phyloP scores from a whole-genome alignment of 2,113 vertebrate genomes.

The Gopherus flavomarginatus region DNA sequence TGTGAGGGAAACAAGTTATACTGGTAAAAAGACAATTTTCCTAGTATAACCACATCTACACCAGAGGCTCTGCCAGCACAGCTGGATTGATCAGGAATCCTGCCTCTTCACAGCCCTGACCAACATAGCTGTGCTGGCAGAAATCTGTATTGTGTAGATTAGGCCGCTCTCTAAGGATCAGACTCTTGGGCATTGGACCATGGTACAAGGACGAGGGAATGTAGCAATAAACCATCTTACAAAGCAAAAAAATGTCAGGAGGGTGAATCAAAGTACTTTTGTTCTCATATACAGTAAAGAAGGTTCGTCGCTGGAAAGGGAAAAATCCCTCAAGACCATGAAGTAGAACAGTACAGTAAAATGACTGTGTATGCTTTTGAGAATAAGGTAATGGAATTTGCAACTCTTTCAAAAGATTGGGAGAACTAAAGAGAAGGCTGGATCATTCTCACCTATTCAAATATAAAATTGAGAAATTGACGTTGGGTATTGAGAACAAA shows the following conservation, averaged over 20 bases:
- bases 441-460: not conserved
- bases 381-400: not conserved
- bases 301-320: not conserved
- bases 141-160: not conserved
- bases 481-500: not conserved
- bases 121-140: not conserved
- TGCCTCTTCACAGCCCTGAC: not conserved
- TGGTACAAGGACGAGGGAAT: not conserved
- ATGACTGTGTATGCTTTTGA: not conserved
- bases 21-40: not conserved
- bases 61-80: not conserved
- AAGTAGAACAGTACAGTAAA: not conserved
- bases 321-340: not conserved
- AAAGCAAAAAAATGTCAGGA: not conserved
- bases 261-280: not conserved
- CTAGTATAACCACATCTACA: not conserved
- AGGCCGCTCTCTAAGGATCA: not conserved
- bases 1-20: not conserved
- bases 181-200: not conserved
- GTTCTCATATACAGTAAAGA: not conserved
- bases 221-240: not conserved
- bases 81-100: not conserved
- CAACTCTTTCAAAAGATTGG: not conserved
- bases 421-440: not conserved
- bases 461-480: not conserved